phyloP scores from a whole-genome alignment of 2,888 invertebrate species.

The Lasius fuliginosus region DNA sequence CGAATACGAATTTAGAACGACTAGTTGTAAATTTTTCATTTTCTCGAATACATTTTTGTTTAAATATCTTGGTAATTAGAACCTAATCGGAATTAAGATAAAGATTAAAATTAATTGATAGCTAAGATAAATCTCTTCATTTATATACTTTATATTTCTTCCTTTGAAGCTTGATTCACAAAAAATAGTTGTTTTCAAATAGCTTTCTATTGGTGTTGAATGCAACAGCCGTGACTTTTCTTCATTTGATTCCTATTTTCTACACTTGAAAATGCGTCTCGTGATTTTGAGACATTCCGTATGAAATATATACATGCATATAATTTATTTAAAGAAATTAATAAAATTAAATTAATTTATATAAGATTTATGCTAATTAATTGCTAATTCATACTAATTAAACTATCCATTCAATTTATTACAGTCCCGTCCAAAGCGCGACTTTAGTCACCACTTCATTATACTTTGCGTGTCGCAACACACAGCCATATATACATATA shows the following conservation, averaged over 20 bases:
- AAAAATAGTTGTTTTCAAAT: not conserved
- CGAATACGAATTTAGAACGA: slow-evolving; percentile 4
- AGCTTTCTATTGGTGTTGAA: not conserved
- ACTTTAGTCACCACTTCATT: slow-evolving; percentile 31
- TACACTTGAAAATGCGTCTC: not conserved
- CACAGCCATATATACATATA: slow-evolving; percentile 26
- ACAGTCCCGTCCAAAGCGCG: slow-evolving; percentile 36
- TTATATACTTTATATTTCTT: not conserved
- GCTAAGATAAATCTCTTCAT: not conserved
- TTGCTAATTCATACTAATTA: slow-evolving; percentile 12
- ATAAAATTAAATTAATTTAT: slow-evolving; percentile 29
- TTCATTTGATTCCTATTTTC: not conserved
- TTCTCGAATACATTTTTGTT: not conserved
- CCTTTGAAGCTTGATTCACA: not conserved
- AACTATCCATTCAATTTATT: slow-evolving; percentile 15
- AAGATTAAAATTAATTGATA: slow-evolving; percentile 2
- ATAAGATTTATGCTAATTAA: slow-evolving; percentile 16
- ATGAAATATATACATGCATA: not conserved
- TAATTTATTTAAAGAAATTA: slow-evolving; percentile 5
- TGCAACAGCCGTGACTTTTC: not conserved
- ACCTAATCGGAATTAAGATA: not conserved
- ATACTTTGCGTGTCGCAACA: slow-evolving; percentile 29
- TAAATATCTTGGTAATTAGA: not conserved
- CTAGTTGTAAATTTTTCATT: not conserved
- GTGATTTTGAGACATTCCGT: not conserved